Evolutionary conservation across 2,888 invertebrate species (phyloP), one percentile per base, ranked within the genome.

Genomic region (Phengaris alcon): DNA sequence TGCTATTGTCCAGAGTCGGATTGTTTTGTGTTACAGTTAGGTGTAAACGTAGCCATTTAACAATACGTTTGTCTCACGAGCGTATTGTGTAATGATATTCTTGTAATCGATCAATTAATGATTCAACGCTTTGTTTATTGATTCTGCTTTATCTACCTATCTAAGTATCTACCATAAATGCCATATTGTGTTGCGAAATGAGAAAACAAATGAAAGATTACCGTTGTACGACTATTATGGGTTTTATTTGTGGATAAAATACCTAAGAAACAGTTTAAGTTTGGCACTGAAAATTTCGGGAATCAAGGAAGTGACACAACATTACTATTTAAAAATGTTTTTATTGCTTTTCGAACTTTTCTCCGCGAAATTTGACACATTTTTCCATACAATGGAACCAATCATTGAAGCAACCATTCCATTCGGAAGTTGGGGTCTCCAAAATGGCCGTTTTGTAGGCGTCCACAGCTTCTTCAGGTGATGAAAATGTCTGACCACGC

Each of bases 61-160:
- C 64, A 64, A 64, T 64, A 64, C 35, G 35, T 64, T 51, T 70
- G 22, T 72, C 72, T 72, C 72, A 72, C 72, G 52, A 54, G 54
- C 72, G 54, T 54, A 13, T 72, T 72, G 72, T 72, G 72, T 72
- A 72, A 72, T 35, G 52, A 54, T 72, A 72, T 72, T 72, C 72
- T 51, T 15, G 52, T 70, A 70, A 70, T 70, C 70, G 52, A 70
- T 70, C 70, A 70, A 70, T 35, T 64, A 64, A 51, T 70, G 70
- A 70, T 70, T 70, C 55, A 64, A 64, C 35, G 6, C 35, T 64
- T 64, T 64, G 64, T 64, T 59, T 64, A 64, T 64, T 64, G 64
- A 64, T 64, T 64, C 64, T 35, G 64, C 46, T 12, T 44, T 44
- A 70, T 70, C 54, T 68, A 48, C 55, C 10, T 51, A 59, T 6